Evolutionary conservation across 2,113 vertebrate genomes (phyloP).

Genomic region (Delphinus delphis): DNA sequence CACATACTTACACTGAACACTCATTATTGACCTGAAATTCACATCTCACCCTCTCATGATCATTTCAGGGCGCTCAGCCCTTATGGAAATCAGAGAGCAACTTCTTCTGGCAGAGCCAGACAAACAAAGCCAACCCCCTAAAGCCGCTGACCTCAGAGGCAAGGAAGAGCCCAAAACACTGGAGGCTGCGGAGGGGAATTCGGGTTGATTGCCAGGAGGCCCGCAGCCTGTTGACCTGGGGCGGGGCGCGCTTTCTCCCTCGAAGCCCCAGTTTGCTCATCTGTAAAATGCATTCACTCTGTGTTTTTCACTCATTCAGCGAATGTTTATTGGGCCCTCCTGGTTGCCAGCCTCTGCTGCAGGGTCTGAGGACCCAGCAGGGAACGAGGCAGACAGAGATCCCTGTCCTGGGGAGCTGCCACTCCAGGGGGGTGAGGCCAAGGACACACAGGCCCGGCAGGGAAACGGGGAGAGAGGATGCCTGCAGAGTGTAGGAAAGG

Average conservation of each 20-base stretch:
- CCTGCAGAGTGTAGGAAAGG: neutral
- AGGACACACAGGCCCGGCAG: neutral
- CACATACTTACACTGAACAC: neutral
- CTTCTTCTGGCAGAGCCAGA: neutral
- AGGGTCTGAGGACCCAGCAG: neutral
- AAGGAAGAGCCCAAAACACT: neutral
- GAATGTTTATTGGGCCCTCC: neutral
- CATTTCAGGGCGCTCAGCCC: neutral
- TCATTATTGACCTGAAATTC: neutral
- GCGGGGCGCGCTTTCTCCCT: too few relatives aligned
- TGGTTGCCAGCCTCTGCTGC: neutral
- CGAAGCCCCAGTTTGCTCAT: neutral
- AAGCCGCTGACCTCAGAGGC: neutral
- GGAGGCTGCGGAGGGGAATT: rapidly evolving
- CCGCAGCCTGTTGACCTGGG: neutral
- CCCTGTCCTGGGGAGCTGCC: neutral
- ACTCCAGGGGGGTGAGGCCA: neutral
- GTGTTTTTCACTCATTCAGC: neutral
- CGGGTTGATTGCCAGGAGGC: rapidly evolving
- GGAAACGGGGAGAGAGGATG: neutral
- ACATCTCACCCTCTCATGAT: neutral
- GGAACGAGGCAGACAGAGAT: neutral
- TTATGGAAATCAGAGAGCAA: neutral
- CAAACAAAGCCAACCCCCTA: neutral
- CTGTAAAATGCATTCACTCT: neutral